Conservation (phyloP, 2,113 vertebrate genomes). For the Lanius collurio region DNA sequence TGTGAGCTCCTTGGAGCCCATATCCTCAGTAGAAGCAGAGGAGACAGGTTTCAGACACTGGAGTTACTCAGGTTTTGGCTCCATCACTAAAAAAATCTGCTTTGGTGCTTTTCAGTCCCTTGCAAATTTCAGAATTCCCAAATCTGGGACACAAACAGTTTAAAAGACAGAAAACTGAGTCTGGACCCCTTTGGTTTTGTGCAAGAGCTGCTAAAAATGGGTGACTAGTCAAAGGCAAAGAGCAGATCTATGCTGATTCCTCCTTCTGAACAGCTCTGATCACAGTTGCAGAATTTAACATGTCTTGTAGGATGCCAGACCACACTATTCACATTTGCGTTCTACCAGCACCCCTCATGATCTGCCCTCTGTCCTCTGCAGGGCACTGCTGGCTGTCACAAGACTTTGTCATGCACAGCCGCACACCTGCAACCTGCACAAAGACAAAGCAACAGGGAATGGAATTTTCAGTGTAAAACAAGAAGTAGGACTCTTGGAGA, state of each 20-base stretch:
- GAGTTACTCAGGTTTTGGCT: neutral
- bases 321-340: neutral
- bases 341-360: neutral
- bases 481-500: neutral
- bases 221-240: neutral
- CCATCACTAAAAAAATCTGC: neutral
- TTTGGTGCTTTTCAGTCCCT: neutral
- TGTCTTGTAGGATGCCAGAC: neutral
- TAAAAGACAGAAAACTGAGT: neutral
- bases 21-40: neutral
- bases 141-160: neutral
- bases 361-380: neutral
- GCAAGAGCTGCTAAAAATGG: neutral
- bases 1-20: neutral
- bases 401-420: neutral
- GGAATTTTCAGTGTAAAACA: neutral
- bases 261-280: neutral
- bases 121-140: neutral
- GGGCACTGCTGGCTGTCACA: neutral
- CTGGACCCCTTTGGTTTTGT: neutral
- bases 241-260: neutral
- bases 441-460: neutral
- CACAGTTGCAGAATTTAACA: neutral
- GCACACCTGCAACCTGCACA: neutral
- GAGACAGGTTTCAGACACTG: neutral